Evolutionary conservation across 2,888 invertebrate genomes (phyloP), one percentile per base, ranked within the genome.

Genomic region (Parnassius mnemosyne): DNA sequence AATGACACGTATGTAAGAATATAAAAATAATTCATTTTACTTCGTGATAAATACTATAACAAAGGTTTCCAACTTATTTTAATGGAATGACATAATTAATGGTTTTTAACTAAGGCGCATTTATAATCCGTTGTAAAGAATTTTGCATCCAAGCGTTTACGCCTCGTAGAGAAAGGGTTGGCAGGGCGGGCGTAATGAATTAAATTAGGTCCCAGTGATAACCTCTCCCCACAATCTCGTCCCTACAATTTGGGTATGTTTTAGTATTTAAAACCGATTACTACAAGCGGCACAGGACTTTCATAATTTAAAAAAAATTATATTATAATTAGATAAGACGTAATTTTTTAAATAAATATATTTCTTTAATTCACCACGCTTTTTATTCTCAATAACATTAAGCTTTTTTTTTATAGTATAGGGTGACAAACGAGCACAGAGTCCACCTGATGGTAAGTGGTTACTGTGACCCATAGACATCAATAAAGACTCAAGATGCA

Each of bases 141-240:
- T 87, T 86, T 85, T 80, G 80, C 84, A 85, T 84, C 82, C 78
- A 81, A 76, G 77, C 81, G 72, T 80, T 83, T 80, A 80, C 77
- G 77, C 74, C 75, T 77, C 78, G 78, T 80, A 76, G 77, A 72
- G 75, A 71, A 80, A 87, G 86, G 89, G 88, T 85, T 83, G 78
- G 76, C 80, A 80, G 81, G 83, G 80, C 81, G 71, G 73, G 80
- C 78, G 78, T 86, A 88, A 89, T 89, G 86, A 89, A 89, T 89
- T 89, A 88, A 89, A 88, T 89, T 89, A 88, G 85, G 83, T 79
- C 77, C 81, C 72, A 76, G 81, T 86, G 87, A 88, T 89, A 87
- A 87, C 88, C 86, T 85, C 80, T 83, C 76, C 72, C 72, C 80
- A 73, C 81, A 85, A 85, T 84, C 83, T 85, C 81, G 76, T 76